Evolutionary conservation across 2,797 vertebrate genomes (phyloP), one percentile per base, ranked within the genome.

Genomic region (Thripadectes ignobilis): DNA sequence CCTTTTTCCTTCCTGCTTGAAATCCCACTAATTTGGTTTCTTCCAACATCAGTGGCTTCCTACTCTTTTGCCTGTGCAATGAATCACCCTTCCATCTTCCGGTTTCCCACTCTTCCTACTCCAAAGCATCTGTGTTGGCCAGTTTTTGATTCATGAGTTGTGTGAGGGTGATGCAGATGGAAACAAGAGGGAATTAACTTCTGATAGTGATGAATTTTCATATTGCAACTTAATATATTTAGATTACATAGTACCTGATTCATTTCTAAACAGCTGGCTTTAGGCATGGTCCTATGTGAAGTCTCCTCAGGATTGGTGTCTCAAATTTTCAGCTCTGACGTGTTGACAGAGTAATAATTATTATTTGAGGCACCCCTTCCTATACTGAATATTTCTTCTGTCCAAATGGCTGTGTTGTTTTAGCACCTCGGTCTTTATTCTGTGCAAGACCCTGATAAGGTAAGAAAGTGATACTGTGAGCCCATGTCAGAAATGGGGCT

Each of bases 1-100:
- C 39, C n/a, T 81, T 88, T 61, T 74, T 55, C 22, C 51, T 84
- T 81, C 48, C n/a, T 84, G 48, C 55, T 73, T 79, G 51, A 57
- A 69, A 20, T 66, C 51, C 13, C 13, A 29, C 23, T 86, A 32
- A 54, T 68, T 48, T 54, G 14, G 2, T 73, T 81, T 92, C 69
- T 92, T 72, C 39, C 36, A 63, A 10, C 30, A 65, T 9, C 34
- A 39, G 9, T 55, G 26, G 24, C 45, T 91, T 86, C 49, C 51
- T 65, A 4, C 36, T 75, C 3, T 62, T 75, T 67, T 71, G 24
- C 41, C 49, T 84, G 72, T 74, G 14, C 24, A 39, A 2, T 38
- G 43, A 43, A 55, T 81, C 29, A 26, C 22, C 10, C 39, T 87
- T 90, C 73, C 4, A 0, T 61, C 49, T 79, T 39, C 48, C 43